These are phyloP conservation scores for Apaloderma vittatum DNA, from an alignment of 2,113 vertebrate genomes.

Conservation along the genomic window DNA sequence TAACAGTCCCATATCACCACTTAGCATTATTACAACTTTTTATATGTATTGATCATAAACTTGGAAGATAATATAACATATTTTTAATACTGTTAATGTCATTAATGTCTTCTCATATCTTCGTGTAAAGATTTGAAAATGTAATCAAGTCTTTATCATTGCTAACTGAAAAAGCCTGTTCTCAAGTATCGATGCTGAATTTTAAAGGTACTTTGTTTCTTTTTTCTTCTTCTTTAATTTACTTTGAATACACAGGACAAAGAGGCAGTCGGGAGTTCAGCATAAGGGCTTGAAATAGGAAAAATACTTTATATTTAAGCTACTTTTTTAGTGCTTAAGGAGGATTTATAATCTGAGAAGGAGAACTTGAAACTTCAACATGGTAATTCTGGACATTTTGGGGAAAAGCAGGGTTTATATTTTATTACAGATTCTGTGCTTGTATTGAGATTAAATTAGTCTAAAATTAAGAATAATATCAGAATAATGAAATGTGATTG, in stretches of 20 bases:
- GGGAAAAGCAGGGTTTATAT: not conserved
- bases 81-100: not conserved
- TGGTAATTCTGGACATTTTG: not conserved
- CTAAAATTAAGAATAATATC: not conserved
- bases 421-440: not conserved
- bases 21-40: not conserved
- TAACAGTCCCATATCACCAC: not conserved
- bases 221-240: not conserved
- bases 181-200: not conserved
- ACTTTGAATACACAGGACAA: not conserved
- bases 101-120: not conserved
- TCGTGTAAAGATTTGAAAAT: not conserved
- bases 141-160: not conserved
- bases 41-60: not conserved
- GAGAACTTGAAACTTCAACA: conserved; percentile 10
- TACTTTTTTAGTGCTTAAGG: not conserved
- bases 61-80: not conserved
- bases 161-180: not conserved
- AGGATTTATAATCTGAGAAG: conserved; percentile 32
- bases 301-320: not conserved
- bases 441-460: not conserved
- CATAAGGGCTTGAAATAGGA: not conserved
- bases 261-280: not conserved
- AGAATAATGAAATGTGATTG: not conserved
- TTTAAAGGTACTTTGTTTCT: not conserved